phyloP scores from a whole-genome alignment of 2,113 vertebrate genomes.

The Australoheros scitulus region DNA sequence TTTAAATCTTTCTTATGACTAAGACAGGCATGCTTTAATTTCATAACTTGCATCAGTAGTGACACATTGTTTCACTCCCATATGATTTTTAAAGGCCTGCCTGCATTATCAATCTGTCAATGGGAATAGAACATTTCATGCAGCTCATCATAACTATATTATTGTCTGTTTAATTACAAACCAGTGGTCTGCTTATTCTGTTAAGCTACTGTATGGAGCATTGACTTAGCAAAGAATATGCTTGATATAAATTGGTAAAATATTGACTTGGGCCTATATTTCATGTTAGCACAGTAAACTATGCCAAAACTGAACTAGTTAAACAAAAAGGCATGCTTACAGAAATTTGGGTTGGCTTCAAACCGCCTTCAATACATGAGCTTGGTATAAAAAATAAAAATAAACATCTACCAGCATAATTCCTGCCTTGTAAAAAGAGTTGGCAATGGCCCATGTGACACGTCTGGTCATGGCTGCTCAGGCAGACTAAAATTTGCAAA shows the following conservation, averaged over 20 bases:
- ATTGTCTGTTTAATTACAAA: background rate
- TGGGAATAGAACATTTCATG: background rate
- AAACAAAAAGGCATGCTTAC: background rate
- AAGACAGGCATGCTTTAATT: background rate
- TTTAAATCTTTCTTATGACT: background rate
- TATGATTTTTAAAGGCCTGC: background rate
- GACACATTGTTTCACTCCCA: background rate
- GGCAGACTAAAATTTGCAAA: background rate
- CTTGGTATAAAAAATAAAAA: background rate
- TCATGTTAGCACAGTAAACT: background rate
- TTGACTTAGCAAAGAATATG: background rate
- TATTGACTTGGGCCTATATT: background rate
- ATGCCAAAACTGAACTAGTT: background rate
- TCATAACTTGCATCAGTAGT: background rate
- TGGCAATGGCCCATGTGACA: background rate
- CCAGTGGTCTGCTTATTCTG: background rate
- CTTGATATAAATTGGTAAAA: background rate
- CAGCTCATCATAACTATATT: background rate
- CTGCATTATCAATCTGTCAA: background rate
- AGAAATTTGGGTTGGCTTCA: background rate
- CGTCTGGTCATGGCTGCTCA: background rate
- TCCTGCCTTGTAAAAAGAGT: background rate
- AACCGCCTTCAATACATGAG: background rate
- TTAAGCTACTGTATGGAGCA: background rate
- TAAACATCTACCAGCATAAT: background rate